These are phyloP conservation scores for Myotis daubentonii DNA, from an alignment of 2,797 vertebrate genomes.

Conservation along the genomic window DNA sequence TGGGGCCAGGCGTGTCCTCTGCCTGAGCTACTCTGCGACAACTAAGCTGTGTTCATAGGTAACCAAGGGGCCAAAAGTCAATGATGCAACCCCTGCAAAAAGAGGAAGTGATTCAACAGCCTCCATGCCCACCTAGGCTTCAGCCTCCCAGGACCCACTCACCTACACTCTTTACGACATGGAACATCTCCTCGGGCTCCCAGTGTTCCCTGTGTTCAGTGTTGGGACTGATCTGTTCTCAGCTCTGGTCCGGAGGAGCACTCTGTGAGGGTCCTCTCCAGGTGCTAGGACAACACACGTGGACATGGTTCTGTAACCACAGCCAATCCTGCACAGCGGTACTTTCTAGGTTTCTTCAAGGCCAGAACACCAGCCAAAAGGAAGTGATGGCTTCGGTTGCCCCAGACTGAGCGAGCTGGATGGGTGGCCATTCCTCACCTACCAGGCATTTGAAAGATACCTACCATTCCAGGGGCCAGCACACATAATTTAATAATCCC, in stretches of 20 bases:
- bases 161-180: not conserved
- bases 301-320: not conserved
- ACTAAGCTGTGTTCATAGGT: not conserved
- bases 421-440: not conserved
- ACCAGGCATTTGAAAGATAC: slow-evolving; percentile 1
- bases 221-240: not conserved
- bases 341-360: not conserved
- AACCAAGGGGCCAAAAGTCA: slow-evolving; percentile 8
- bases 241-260: not conserved
- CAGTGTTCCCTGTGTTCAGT: not conserved
- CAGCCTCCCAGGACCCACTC: not conserved
- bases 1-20: not conserved
- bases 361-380: not conserved
- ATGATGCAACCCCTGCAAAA: not conserved
- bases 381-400: not conserved
- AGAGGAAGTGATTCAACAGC: not conserved
- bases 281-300: not conserved
- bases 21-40: not conserved
- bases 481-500: not conserved
- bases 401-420: not conserved
- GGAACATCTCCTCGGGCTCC: not conserved
- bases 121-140: not conserved
- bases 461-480: not conserved
- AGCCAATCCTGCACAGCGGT: not conserved
- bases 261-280: not conserved